phyloP scores from a whole-genome alignment of 2,797 vertebrate genomes.

The Mormyrus proboscirostris region DNA sequence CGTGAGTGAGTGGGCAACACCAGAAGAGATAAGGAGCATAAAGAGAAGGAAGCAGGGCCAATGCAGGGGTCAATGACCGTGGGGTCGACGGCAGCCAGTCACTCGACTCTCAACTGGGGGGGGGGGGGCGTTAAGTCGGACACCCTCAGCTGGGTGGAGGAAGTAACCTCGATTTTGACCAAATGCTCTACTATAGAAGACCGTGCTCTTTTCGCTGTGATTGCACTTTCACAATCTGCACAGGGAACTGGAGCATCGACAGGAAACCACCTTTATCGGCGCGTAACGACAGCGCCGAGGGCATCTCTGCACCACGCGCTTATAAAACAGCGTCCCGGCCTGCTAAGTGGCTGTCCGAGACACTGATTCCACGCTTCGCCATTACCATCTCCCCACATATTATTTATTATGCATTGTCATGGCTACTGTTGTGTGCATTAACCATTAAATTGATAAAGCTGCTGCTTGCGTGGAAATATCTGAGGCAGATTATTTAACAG shows the following conservation, averaged over 20 bases:
- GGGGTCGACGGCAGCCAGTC: constrained; percentile 44
- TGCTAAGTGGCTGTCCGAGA: constrained; percentile 7
- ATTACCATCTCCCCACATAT: not conserved
- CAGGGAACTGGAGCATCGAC: constrained; percentile 45
- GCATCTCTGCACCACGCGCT: constrained; percentile 19
- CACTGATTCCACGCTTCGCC: not conserved
- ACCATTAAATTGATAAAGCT: not conserved
- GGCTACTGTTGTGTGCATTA: not conserved
- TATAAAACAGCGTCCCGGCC: constrained; percentile 19
- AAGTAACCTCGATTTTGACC: constrained; percentile 15
- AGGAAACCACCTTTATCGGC: constrained; percentile 66
- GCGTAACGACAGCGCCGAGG: constrained; percentile 42
- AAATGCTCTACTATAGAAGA: constrained; percentile 12
- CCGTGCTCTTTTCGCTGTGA: constrained; percentile 40
- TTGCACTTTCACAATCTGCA: constrained; percentile 42
- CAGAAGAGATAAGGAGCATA: constrained; percentile 39
- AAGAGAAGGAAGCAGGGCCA: constrained; percentile 27
- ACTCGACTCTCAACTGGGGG: constrained; percentile 39
- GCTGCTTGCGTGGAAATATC: not conserved
- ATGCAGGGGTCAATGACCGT: constrained; percentile 50
- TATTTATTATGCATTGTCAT: not conserved
- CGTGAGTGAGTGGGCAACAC: constrained; percentile 36
- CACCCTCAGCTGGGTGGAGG: constrained; percentile 14
- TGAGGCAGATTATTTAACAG: not conserved
- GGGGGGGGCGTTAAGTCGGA: constrained; percentile 10